A percentile compares a stretch with the other conserved stretches of the same genome.
These are phyloP conservation scores for Chauna torquata DNA, from an alignment of 2,113 vertebrate genomes.

Conservation along the genomic window DNA sequence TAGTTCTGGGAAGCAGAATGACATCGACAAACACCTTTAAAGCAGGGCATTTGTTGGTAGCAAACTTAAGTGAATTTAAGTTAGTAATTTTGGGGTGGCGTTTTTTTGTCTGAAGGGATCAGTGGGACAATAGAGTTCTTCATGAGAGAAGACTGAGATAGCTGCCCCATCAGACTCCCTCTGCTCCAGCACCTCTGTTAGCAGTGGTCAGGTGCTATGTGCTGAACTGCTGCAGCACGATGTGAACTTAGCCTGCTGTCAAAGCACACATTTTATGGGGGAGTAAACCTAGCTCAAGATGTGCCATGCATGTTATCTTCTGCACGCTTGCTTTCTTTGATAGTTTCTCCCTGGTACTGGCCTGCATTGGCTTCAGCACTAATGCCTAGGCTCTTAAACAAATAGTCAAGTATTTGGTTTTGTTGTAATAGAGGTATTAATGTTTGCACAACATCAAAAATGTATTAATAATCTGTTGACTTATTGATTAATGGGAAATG, in stretches of 20 bases:
- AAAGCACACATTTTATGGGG: too few relatives aligned
- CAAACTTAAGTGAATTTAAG: background rate
- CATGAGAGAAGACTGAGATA: background rate
- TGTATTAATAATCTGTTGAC: constrained; percentile 55
- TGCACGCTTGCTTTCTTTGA: background rate
- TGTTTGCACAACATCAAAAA: constrained; percentile 71
- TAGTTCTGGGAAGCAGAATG: background rate
- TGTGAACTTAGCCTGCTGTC: background rate
- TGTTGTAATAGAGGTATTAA: constrained; percentile 48
- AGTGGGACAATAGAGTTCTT: background rate
- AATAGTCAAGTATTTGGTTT: constrained; percentile 62
- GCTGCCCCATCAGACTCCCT: rapidly evolving
- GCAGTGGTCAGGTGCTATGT: background rate
- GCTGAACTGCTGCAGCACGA: background rate
- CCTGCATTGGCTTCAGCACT: constrained; percentile 6
- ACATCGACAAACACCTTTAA: background rate
- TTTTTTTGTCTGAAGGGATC: background rate
- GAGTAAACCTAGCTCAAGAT: background rate
- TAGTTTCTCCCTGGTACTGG: constrained; percentile 33
- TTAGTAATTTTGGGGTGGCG: background rate
- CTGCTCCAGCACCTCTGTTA: background rate
- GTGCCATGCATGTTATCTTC: background rate
- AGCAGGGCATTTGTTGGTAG: background rate
- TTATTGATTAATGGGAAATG: constrained; percentile 60
- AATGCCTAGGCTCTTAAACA: constrained; percentile 62